Evolutionary conservation across 1,140 invertebrate genomes (phyloP).

Genomic region (Sinella curviseta): DNA sequence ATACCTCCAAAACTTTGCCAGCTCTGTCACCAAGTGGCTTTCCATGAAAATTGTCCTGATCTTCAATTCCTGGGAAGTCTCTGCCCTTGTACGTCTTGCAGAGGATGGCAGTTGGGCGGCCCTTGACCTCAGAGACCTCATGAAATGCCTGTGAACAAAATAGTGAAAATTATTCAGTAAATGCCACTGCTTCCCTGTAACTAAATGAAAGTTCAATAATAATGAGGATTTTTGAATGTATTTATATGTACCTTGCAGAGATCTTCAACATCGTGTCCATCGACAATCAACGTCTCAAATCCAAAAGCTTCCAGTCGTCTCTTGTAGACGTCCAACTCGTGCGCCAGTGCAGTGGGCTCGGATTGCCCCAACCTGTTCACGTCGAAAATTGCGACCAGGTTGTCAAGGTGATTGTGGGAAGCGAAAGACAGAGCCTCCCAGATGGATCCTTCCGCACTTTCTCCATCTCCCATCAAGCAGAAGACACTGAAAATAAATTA

Average conservation of each 20-base stretch:
- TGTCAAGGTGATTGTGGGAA: conserved; percentile 92
- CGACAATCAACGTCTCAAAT: conserved; percentile 86
- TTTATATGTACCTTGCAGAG: conserved; percentile 74
- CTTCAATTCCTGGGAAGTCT: conserved; percentile 83
- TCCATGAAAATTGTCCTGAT: conserved; percentile 95
- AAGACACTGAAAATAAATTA: conserved; percentile 84
- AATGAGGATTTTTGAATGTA: no score
- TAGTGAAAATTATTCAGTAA: no score
- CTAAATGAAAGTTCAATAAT: no score
- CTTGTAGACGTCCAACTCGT: conserved; percentile 86
- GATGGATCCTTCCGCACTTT: conserved; percentile 95
- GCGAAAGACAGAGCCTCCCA: conserved; percentile 98
- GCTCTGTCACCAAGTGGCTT: conserved; percentile 86
- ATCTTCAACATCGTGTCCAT: conserved; percentile 93
- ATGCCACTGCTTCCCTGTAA: no score
- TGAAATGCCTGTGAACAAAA: conserved; percentile 73
- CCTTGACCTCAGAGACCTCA: conserved; percentile 72
- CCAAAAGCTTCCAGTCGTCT: conserved; percentile 89
- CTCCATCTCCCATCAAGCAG: conserved; percentile 95
- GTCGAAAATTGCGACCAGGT: conserved; percentile 95
- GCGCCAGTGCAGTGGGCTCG: conserved; percentile 87
- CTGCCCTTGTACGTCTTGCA: conserved; percentile 96
- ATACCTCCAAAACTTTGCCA: conserved; percentile 70
- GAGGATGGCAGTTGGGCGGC: conserved; percentile 87
- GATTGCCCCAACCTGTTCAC: conserved; percentile 97